Base-by-base conservation (phyloP, 2,113 vertebrate genomes). In the Oreochromis tanganicae region DNA sequence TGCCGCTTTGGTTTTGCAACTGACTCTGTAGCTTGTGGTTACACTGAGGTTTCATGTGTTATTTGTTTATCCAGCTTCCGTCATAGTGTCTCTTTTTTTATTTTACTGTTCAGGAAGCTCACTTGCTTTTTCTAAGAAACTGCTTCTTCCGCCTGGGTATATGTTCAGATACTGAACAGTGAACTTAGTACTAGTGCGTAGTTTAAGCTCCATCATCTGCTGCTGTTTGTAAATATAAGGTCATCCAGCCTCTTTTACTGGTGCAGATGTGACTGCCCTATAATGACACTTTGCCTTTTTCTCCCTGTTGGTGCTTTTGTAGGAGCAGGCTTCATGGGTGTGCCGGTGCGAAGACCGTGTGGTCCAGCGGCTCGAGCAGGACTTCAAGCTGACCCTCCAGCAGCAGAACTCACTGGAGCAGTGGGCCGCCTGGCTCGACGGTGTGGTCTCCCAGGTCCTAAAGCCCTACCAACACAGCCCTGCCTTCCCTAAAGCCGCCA, bases 321-420 rank as follows among this genome's bases (percentile, higher is more conserved):
- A 98, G 98, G 98, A 98, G 93, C 98, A 99, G 96, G 98, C 98
- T 81, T 98, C 98, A 1, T 98, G 98, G 98, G 98, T 98, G 73
- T 98, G 98, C 87, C 96, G 97, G 75, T 98, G 98, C 79, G 98
- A 98, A 85, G 98, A 98, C 88, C 97, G 98, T 0, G 97, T 98
- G 29, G 98, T 99, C 75, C 97, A 98, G 95, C 95, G 97, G 56
- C 94, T 98, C 80, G 98, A 99, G 96, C 98, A 99, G 96, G 97
- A 99, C 95, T 99, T 99, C 91, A 99, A 99, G 94, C 92, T 98
- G 94, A 99, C 98, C 17, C 96, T 99, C 79, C 98, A 98, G 96
- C 98, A 99, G 95, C 98, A 98, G 96, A 99, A 98, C 94, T 98
- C 98, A 2, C 94, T 98, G 90, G 98, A 98, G 92, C 98, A 99